Base-by-base conservation (phyloP, 1,140 invertebrate genomes). In the Oedothorax gibbosus region DNA sequence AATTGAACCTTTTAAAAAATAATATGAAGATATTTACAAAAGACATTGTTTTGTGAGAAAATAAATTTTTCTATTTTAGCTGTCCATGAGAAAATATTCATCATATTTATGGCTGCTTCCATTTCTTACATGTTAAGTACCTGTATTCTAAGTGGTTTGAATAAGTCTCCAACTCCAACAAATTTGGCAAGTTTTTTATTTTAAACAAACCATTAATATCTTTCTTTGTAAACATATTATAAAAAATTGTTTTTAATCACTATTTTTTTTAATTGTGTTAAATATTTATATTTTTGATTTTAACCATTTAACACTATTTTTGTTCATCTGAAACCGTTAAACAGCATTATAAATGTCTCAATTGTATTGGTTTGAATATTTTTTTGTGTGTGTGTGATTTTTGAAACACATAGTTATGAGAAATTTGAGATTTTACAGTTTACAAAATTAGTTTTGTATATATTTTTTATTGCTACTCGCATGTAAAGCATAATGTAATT, bases 1-100 rank as follows among this genome's bases (percentile, higher is more conserved):
- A 35, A 35, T 35, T 35, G 5, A 35, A 35, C 35, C 35, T 35
- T 5, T 35, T 35, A 35, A 35, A n/a, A 35, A 2, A 35, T 35
- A 35, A 35, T 35, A 35, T 35, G 35, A 35, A 35, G 35, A 35
- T 35, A 2, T 35, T 35, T 2, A 35, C 1, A 35, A 35, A 35
- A 35, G 35, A 35, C 35, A 35, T 35, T 35, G 35, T 35, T 35
- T 35, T 35, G 35, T 35, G 35, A 66, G 21, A 66, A 3, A 8
- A 50, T 71, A 51, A 7, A 64, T 64, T 73, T 73, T 7, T 49
- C 62, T 2, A 86, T 94, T 94, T 82, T 91, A 97, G 96, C 95
- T 88, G 91, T 97, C 71, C 96, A 97, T 90, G 96, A 97, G 90
- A 96, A 97, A 90, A 94, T 97, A 88, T 97, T 98, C 91, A 95